Evolutionary conservation across 2,888 invertebrate species (phyloP), one percentile per base, ranked within the genome.

Genomic region (Siphlonurus alternatus): DNA sequence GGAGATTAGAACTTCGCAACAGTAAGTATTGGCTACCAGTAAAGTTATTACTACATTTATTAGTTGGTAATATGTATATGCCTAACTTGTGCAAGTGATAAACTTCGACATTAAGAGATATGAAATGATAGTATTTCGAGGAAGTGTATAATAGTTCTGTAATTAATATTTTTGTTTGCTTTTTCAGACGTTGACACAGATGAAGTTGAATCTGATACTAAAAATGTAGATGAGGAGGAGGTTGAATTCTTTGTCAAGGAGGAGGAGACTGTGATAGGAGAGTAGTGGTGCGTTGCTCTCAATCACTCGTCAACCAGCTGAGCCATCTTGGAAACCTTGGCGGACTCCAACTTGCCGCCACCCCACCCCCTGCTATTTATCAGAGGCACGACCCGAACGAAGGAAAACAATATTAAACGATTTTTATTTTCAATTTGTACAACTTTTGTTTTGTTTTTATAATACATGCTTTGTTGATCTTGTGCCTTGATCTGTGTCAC

Each of bases 201-300:
- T 77, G 89, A 88, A 74, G 78, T 93, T 70, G 90, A 91, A 75
- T 87, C 88, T 63, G 91, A 93, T 73, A 81, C 84, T 63, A 83
- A 84, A 71, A 93, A 93, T 76, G 85, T 93, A 72, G 93, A 94
- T 75, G 96, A 96, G 75, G 96, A 97, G 81, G 82, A 89, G 74
- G 88, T 97, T 73, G 96, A 97, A 87, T 95, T 96, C 87, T 91
- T 97, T 82, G 85, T 96, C 75, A 95, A 95, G 83, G 94, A 96
- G 81, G 95, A 96, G 83, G 83, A 84, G 73, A 87, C 85, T 22
- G 77, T 85, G 70, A 80, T 90, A 74, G 90, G 90, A 81, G 89
- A 87, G 73, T 70, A 67, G 68, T 67, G 67, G 65, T 51, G 62
- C 59, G n/a, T 69, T 68, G 38, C 38, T 5, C 15, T 10, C 15